Evolutionary conservation across 2,888 invertebrate species (phyloP), one percentile per base, ranked within the genome.

Genomic region (Noctua fimbriata): DNA sequence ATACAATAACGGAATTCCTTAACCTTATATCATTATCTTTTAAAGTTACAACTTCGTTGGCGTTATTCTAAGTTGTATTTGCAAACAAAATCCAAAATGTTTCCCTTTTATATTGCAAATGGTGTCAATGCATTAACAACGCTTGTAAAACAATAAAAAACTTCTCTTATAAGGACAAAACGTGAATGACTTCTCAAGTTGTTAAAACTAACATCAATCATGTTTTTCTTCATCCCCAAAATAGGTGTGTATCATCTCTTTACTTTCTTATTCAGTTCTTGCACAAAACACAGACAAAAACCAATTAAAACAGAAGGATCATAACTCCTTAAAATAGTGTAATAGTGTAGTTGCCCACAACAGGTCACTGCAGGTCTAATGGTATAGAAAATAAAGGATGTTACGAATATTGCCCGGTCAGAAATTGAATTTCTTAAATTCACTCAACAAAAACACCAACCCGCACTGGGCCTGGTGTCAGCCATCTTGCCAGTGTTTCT

Each of bases 161-260:
- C 78, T 74, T 67, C 18, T 28, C n/a, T 58, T 60, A 58, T 52
- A 67, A 66, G 32, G 18, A 58, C 69, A 52, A 71, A 52, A 36
- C 55, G 18, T 52, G 24, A 73, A 71, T 47, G 21, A n/a, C 73
- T 73, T 69, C 69, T 60, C n/a, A 73, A 80, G 47, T 81, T 84
- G 66, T 84, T 73, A 58, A 69, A 85, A 73, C 72, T 41, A 58
- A 67, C 69, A 73, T 70, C 28, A 36, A 75, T 78, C 71, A 75
- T 75, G 78, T 63, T 78, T 78, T 70, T 1, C n/a, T 73, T 78
- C 47, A 69, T 82, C 52, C 36, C 49, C 16, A 71, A 85, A 73
- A 74, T 77, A 28, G 36, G n/a, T 69, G 47, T 36, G 12, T 78
- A 36, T 73, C 52, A 66, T 52, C 16, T 4, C 41, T 21, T 21